Evolutionary conservation across 2,888 invertebrate species (phyloP), one percentile per base, ranked within the genome.

Genomic region (Magallana nippona): DNA sequence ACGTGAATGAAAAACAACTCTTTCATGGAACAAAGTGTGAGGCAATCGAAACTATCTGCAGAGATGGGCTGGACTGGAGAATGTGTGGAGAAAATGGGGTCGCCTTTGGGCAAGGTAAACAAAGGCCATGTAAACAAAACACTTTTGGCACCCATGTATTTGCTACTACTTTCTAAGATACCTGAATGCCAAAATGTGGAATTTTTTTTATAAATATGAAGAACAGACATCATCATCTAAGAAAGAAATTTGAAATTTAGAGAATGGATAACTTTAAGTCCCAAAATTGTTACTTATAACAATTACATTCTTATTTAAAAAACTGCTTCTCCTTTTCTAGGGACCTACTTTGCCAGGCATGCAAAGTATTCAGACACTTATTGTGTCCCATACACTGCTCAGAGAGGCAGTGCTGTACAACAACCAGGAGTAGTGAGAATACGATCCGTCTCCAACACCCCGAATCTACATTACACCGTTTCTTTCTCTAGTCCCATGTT

Each of bases 21-120:
- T 91, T 90, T 71, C 88, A 88, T 86, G 89, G 89, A 10, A 89
- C 90, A 22, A 19, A 80, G 2, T 63, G 13, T 5, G 60, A 81
- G 19, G 87, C 84, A 2, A 84, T 89, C 5, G 87, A 88, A 15
- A 84, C 83, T 15, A 91, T 91, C 27, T 91, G 90, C 85, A 84
- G 85, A 55, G 88, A 89, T 55, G 90, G 90, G 0, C 88, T 91
- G 83, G 91, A 91, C 86, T 91, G 91, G 90, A 84, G 91, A 62
- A 71, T 91, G 80, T 90, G 89, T 88, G 91, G 90, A 3, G 87
- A 85, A 81, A 87, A 91, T 85, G 91, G 90, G 10, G 87, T 88
- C 19, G 83, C 86, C 10, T 90, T 84, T 86, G 91, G 91, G 71
- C 87, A 90, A 85, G 90, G 90, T 89, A 83, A 62, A 78, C 19